Evolutionary conservation across 2,888 invertebrate genomes (phyloP).

Genomic region (Ferdinandea cuprea): DNA sequence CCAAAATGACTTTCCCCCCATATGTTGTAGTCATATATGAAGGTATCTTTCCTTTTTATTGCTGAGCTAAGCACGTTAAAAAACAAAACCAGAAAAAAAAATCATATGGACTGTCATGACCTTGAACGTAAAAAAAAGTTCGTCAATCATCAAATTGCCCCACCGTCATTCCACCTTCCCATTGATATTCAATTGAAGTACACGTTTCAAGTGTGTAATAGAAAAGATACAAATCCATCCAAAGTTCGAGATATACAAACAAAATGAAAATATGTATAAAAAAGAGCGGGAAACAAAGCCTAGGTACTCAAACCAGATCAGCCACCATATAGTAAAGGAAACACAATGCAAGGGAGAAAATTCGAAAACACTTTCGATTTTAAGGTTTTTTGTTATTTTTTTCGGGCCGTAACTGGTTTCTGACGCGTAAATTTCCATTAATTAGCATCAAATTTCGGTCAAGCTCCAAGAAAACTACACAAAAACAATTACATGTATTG

Average conservation of each 20-base stretch:
- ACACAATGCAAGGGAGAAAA: conserved; percentile 34
- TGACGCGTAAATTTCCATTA: not conserved
- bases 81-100: conserved; percentile 4
- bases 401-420: conserved; percentile 9
- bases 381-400: conserved; percentile 1
- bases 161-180: not conserved
- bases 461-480: not conserved
- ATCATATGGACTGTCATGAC: conserved; percentile 16
- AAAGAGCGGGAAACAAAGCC: conserved; percentile 27
- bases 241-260: not conserved
- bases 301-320: conserved; percentile 33
- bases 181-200: conserved; percentile 22
- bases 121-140: conserved; percentile 45
- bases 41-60: not conserved
- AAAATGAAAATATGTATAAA: not conserved
- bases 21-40: not conserved
- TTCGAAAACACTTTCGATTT: conserved; percentile 54
- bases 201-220: conserved; percentile 1
- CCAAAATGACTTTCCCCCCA: not conserved
- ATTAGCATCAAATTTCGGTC: not conserved
- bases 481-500: conserved; percentile 5
- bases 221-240: conserved; percentile 4
- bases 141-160: conserved; percentile 14
- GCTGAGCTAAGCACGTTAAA: not conserved
- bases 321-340: not conserved